Base-by-base conservation (phyloP, 2,888 invertebrate genomes). In the Himalopsyche anomala region DNA sequence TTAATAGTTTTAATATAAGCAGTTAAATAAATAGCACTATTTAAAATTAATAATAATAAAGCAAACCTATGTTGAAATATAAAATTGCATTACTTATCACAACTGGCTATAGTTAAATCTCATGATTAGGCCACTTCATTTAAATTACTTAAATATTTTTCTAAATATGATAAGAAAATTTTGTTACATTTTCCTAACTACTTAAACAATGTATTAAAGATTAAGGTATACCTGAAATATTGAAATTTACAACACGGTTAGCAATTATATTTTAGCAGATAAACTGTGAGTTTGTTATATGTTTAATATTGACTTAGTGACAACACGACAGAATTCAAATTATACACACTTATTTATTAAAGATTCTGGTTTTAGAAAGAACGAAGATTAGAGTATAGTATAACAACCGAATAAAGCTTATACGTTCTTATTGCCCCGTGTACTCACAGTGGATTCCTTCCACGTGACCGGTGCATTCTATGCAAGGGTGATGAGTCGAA, bases 401-500 rank as follows among this genome's bases (percentile, higher is more conserved):
- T 74, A 15, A 74, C 38, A 38, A 69, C 69, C 9, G 19, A 74
- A 19, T 74, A 74, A 36, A 74, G 74, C 36, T 5, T 74, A 36
- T 4, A n/a, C 38, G n/a, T n/a, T 15, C 38, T 28, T 87, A 88
- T 36, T 88, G 88, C 54, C 86, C 86, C 5, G 85, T 86, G 51
- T 88, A 87, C 62, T 87, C 87, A 90, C 94, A 95, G 89, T 92
- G 92, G 54, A 93, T 92, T 56, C 94, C 93, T 86, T 95, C 95
- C 17, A 94, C 94, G 89, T 96, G 96, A 2, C 96, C 96, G 28
- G 95, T 94, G 90, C 98, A 98, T 90, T 97, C 96, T 56, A 98
- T 95, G 40, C 96, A 95, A 0, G 98, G 98, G 86, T 97, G 95
- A 91, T 98, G 98, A 6, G 96, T 96, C 84, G 97, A 97, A 92